Base-by-base conservation (phyloP, 2,797 vertebrate species). In the Xerus rutilus region DNA sequence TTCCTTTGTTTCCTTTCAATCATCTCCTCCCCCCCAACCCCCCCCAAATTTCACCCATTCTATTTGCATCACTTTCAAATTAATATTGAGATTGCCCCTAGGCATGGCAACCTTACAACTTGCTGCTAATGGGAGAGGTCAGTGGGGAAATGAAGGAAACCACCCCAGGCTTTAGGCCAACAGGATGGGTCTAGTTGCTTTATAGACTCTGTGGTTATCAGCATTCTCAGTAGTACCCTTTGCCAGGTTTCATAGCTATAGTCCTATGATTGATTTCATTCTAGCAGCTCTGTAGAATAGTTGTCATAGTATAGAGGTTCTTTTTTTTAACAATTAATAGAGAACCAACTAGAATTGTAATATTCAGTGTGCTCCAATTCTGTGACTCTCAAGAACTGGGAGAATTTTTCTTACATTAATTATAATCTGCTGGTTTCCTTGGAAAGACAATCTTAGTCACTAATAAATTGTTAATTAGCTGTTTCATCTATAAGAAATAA, bases 161-260 rank as follows among this genome's bases (percentile, higher is more conserved):
- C 96, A 87, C 97, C 98, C 94, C 96, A 98, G 98, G 98, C 98
- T 79, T 69, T 2, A 49, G 92, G 98, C 98, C 98, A 98, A 89
- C 35, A 95, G 96, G 91, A 87, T 39, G 0, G 57, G 67, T 94
- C 90, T 52, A 57, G 47, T 12, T 83, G 84, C 96, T 98, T 97
- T 98, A 96, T 0, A 11, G 76, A 96, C 77, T 86, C 95, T 28
- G 9, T 81, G 25, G 59, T 96, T 97, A 95, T 70, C 43, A 20
- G 74, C 85, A 70, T 79, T 0, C 7, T 86, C 77, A 84, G 18
- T 30, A 86, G 74, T 86, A 69, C 52, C 0, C 1, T 84, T 89
- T 95, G 97, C 97, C 97, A 97, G 86, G 8, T 97, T 98, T 97
- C 94, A 79, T 87, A 93, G 14, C 79, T 67, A n/a, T 0, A 21